These are phyloP conservation scores for Ctena decussata DNA, from an alignment of 2,888 invertebrate species.

Conservation along the genomic window DNA sequence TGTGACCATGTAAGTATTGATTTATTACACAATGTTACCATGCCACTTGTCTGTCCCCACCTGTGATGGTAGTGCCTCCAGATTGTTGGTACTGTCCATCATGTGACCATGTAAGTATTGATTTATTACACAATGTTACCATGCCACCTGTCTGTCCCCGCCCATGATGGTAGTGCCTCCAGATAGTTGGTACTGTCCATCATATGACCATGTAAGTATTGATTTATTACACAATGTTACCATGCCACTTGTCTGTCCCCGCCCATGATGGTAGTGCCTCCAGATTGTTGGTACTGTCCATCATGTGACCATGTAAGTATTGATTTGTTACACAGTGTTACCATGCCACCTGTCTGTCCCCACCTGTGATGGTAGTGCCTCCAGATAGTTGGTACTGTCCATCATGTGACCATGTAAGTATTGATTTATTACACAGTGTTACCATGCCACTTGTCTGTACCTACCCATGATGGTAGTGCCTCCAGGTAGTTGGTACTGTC, in stretches of 20 bases:
- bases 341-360: slow-evolving; percentile 32
- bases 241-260: slow-evolving; percentile 36
- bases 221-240: neutral
- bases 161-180: slow-evolving; percentile 36
- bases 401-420: slow-evolving; percentile 56
- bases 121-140: neutral
- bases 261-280: slow-evolving; percentile 35
- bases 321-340: neutral
- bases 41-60: slow-evolving; percentile 38
- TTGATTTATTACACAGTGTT: neutral
- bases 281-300: slow-evolving; percentile 50
- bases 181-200: slow-evolving; percentile 51
- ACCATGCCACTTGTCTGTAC: too few species aligned
- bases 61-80: slow-evolving; percentile 30
- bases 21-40: neutral
- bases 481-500: too few species aligned
- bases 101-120: slow-evolving; percentile 54
- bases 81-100: slow-evolving; percentile 51
- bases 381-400: slow-evolving; percentile 50
- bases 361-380: slow-evolving; percentile 39
- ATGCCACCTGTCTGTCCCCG: slow-evolving; percentile 36
- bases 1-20: slow-evolving; percentile 54
- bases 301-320: slow-evolving; percentile 55
- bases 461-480: too few species aligned
- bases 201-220: slow-evolving; percentile 54